A percentile compares a stretch with the other conserved stretches of the same genome.
Conservation (phyloP, 23 tunicate genomes). For the Corella eumyota region DNA sequence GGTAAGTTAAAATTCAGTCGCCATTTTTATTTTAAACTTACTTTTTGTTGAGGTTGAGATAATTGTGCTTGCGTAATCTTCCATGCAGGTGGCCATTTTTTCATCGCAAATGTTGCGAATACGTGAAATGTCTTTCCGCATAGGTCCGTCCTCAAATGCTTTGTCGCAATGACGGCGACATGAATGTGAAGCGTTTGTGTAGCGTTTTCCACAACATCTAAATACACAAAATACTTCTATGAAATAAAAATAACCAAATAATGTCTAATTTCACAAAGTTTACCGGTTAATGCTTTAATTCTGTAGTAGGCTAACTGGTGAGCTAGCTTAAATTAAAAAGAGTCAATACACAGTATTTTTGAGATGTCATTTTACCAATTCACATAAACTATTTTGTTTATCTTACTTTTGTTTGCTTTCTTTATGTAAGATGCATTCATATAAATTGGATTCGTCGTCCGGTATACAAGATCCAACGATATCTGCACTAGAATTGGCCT, state of each 20-base stretch:
- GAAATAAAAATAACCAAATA: too few species aligned
- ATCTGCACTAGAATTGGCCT: slow-evolving; percentile 5
- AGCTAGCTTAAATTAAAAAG: too few species aligned
- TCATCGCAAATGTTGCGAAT: slow-evolving; percentile 14
- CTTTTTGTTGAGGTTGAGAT: slow-evolving; percentile 24
- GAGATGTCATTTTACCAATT: too few species aligned
- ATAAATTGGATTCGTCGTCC: slow-evolving; percentile 15
- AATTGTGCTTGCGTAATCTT: slow-evolving; percentile 17
- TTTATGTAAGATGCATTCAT: slow-evolving; percentile 14
- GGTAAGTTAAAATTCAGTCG: too few species aligned
- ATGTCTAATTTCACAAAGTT: too few species aligned
- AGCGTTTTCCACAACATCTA: slow-evolving; percentile 51
- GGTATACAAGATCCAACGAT: slow-evolving; percentile 5
- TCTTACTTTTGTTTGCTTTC: slow-evolving; percentile 27
- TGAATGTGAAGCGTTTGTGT: slow-evolving; percentile 2
- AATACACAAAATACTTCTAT: too few species aligned
- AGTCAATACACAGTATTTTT: too few species aligned
- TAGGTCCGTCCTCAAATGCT: slow-evolving; percentile 44
- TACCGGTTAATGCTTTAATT: too few species aligned
- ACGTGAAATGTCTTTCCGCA: slow-evolving; percentile 9
- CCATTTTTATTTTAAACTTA: too few species aligned
- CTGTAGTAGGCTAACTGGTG: too few species aligned
- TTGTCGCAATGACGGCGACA: slow-evolving; percentile 40
- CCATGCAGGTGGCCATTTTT: slow-evolving; percentile 30
- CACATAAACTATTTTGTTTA: not conserved